These are phyloP conservation scores for Tragopan temminckii DNA, from an alignment of 2,797 vertebrate genomes.

Conservation along the genomic window DNA sequence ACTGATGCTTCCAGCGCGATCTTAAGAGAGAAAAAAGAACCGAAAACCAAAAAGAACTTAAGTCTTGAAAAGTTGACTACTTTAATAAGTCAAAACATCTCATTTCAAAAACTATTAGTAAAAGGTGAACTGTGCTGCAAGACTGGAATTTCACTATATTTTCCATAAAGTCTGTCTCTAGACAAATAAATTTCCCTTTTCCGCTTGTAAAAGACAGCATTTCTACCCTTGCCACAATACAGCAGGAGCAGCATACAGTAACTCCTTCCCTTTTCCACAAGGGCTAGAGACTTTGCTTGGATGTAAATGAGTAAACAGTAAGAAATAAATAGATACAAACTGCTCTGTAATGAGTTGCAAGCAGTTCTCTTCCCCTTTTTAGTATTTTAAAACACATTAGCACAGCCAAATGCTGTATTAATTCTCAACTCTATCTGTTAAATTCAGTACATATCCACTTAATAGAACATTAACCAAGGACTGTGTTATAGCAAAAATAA, in stretches of 20 bases:
- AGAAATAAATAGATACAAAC: background rate
- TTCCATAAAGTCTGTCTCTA: background rate
- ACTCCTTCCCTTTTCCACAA: background rate
- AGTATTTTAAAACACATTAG: background rate
- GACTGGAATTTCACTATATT: background rate
- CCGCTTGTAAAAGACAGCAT: background rate
- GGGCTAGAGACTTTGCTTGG: background rate
- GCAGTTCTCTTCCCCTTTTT: background rate
- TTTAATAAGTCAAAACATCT: background rate
- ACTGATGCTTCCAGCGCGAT: constrained; percentile 98
- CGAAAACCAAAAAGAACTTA: background rate
- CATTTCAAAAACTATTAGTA: background rate
- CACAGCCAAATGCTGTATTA: accelerated
- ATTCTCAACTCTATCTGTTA: background rate
- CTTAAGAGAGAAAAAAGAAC: constrained; percentile 72
- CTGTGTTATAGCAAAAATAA: background rate
- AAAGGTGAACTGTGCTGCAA: background rate
- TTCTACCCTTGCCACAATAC: background rate
- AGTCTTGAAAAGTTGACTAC: background rate
- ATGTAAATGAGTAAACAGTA: accelerated
- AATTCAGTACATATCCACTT: background rate
- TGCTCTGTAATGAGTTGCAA: background rate
- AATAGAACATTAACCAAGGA: background rate
- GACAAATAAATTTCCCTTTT: background rate
- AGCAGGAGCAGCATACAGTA: background rate